Base-by-base conservation (phyloP, 2,113 vertebrate species). In the Oreotrochilus melanogaster region DNA sequence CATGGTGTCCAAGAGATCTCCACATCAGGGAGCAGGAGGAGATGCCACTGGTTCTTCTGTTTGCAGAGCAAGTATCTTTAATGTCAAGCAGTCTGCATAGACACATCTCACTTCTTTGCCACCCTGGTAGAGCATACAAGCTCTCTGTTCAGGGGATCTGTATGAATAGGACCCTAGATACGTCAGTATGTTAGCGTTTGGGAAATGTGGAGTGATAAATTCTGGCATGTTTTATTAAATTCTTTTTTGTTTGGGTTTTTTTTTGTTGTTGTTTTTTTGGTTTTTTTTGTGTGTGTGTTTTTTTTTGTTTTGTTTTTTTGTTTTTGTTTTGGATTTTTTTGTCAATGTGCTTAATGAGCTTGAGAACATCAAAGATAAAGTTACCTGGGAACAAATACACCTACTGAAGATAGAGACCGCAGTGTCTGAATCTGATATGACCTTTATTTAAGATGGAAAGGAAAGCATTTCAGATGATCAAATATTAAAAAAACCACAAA, bases 11-110 rank as follows among this genome's bases (percentile, higher is more conserved):
- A 7, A 25, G 24, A 43, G 17, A 66, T 87, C 5, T 12, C 9
- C 22, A 42, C 7, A 2, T 10, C 5, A 28, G 13, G 24, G 56
- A n/a, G 31, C 24, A 81, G 33, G 11, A 71, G 42, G 10, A 64
- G 6, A 22, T 88, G 37, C 19, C 1, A 0, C 18, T 72, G 19
- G 11, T 51, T 64, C 11, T 64, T 8, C 28, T 37, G 9, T 73
- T n/a, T 16, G 12, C n/a, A 27, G 30, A 39, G 3, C 0, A 0
- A 45, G 4, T 61, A 24, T 2, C 1, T 48, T 89, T 65, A 61
- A 48, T 39, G 39, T 60, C 18, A 78, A 27, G 8, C 0, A 3
- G 48, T 48, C 19, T 70, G n/a, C 19, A 53, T 60, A 60, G 72
- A n/a, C 8, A 2, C 15, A 22, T 47, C 7, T 82, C 7, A 7